These are phyloP conservation scores for Ivindomyrus marchei DNA, from an alignment of 2,113 vertebrate species.

Conservation along the genomic window DNA sequence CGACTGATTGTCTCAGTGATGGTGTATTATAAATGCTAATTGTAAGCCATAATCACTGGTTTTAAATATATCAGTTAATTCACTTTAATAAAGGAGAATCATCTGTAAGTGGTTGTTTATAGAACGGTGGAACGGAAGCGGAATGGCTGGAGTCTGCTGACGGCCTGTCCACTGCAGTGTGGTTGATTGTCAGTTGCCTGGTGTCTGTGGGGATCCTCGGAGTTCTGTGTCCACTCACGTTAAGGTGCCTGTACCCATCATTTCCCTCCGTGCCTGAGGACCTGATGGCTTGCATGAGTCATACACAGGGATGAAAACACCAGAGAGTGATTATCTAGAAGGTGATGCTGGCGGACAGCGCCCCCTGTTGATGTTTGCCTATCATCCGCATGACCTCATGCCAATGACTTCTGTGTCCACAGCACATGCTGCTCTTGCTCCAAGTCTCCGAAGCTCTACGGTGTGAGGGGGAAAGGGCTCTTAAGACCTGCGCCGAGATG, in stretches of 20 bases:
- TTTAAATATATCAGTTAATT: not conserved
- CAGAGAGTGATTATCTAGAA: not conserved
- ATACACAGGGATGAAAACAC: not conserved
- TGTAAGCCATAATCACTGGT: not conserved
- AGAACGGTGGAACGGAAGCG: not conserved
- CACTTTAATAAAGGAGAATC: not conserved
- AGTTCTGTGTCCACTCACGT: not conserved
- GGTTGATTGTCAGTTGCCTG: not conserved
- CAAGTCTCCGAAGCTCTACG: not conserved
- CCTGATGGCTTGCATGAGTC: not conserved
- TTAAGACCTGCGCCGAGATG: not conserved
- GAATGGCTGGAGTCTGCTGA: not conserved
- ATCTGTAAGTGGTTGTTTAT: not conserved
- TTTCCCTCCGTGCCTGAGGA: not conserved
- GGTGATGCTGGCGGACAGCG: not conserved
- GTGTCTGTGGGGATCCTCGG: not conserved
- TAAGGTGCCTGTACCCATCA: not conserved
- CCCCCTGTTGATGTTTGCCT: not conserved
- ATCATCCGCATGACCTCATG: not conserved
- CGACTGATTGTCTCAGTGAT: not conserved
- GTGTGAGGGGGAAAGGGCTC: not conserved
- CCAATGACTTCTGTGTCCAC: not conserved
- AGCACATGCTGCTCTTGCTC: not conserved
- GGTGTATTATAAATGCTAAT: not conserved
- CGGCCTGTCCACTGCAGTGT: not conserved